Percentiles rank a stretch among this genome's conserved stretches.
phyloP scores from a whole-genome alignment of 2,797 vertebrate species.

The Brotogeris chrysoptera region DNA sequence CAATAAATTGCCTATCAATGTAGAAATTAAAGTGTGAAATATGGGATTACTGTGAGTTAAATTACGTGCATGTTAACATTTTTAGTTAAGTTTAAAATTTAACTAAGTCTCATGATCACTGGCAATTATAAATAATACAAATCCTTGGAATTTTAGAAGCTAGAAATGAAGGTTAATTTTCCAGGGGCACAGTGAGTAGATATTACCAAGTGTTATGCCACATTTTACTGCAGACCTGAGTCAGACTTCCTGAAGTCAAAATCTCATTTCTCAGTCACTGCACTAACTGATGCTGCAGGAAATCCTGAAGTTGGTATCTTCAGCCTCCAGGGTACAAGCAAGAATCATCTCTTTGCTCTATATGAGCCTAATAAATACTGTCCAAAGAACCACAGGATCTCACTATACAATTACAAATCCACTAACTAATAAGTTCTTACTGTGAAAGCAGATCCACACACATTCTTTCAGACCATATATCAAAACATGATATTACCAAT shows the following conservation, averaged over 20 bases:
- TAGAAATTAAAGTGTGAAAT: not conserved
- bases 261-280: constrained; percentile 61
- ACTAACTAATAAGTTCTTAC: constrained; percentile 17
- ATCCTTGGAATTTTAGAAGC: constrained; percentile 15
- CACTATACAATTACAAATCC: constrained; percentile 21
- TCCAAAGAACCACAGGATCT: constrained; percentile 47
- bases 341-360: constrained; percentile 55
- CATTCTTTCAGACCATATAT: not conserved
- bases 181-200: not conserved
- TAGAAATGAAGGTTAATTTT: constrained; percentile 47
- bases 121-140: not conserved
- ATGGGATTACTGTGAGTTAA: not conserved
- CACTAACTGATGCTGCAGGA: constrained; percentile 59
- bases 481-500: not conserved
- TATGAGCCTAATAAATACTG: constrained; percentile 61
- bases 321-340: constrained; percentile 48
- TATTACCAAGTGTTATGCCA: not conserved
- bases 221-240: constrained; percentile 26
- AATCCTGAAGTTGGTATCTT: constrained; percentile 60
- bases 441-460: constrained; percentile 2
- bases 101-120: not conserved
- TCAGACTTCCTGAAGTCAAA: constrained; percentile 47
- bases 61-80: not conserved
- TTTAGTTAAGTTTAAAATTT: constrained; percentile 13
- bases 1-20: not conserved